Base-by-base conservation (phyloP, 2,888 invertebrate species). In the Conomelus anceps region DNA sequence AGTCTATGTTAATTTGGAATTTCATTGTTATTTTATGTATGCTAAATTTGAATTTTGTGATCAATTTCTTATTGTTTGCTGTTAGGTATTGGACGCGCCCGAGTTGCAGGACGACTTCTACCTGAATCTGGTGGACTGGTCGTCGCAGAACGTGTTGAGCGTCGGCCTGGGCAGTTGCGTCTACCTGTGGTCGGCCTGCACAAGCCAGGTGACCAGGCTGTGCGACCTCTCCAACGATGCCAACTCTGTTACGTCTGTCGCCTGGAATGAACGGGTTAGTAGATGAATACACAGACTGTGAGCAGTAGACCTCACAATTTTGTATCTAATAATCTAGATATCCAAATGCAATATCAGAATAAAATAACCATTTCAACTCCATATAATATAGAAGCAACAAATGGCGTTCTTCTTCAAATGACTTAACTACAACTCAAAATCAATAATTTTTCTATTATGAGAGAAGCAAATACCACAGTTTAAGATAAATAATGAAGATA, bases 101-200 rank as follows among this genome's bases (percentile, higher is more conserved):
- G 99, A 99, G 93, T 94, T 99, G 89, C 98, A 99, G 94, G 99
- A 99, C 94, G 99, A 99, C 94, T 99, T 99, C 94, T 99, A 99
- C 93, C 94, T 99, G 91, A 99, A 99, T 94, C 95, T 99, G 91
- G 99, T 99, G 41, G 99, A 99, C 93, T 99, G 99, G 99, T 99
- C 99, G 6, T 98, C 99, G 88, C 98, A 98, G 94, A 99, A 99
- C 94, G 98, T 99, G 41, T 96, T 99, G 90, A 98, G 99, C 93
- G 99, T 99, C 3, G 99, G 99, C 0, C 94, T 99, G 22, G 99
- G 99, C 34, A 98, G 98, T 92, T 99, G 99, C 93, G 99, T 99
- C 0, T 99, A 99, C 93, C 94, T 99, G 90, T 99, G 99, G 99
- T 99, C 98, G 92, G 99, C 99, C 13, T 98, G 98, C 93, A 99